Conservation (phyloP, 1,140 invertebrate genomes). For the Venustaconcha ellipsiformis region DNA sequence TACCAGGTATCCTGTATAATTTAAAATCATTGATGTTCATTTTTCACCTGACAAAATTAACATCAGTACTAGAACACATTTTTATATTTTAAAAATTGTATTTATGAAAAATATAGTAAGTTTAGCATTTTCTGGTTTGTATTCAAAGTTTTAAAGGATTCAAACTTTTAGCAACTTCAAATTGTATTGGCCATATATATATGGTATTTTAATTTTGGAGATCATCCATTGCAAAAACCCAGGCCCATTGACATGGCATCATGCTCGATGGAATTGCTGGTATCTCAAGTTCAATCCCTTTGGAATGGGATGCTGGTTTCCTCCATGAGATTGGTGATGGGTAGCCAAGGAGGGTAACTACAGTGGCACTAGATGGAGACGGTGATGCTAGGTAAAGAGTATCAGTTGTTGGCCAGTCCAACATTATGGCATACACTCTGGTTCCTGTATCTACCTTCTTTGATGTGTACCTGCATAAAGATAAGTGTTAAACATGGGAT, state of each 20-base stretch:
- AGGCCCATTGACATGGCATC: constrained; percentile 45
- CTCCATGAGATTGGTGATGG: constrained; percentile 11
- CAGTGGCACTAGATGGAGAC: constrained; percentile 5
- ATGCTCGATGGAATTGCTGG: constrained; percentile 28
- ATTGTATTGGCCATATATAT: too few relatives aligned
- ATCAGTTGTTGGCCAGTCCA: constrained; percentile 24
- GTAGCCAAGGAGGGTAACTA: constrained; percentile 53
- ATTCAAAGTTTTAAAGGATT: too few relatives aligned
- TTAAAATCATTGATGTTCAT: too few relatives aligned
- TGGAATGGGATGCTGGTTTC: neutral
- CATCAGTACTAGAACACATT: too few relatives aligned
- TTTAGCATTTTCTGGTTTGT: too few relatives aligned
- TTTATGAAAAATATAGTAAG: too few relatives aligned
- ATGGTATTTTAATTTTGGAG: too few relatives aligned
- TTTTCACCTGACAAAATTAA: too few relatives aligned
- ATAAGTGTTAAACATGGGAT: too few relatives aligned
- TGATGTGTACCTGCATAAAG: constrained; percentile 26
- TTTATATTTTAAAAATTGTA: too few relatives aligned
- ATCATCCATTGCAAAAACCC: constrained; percentile 25
- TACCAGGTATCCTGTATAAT: too few relatives aligned
- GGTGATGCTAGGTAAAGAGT: constrained; percentile 20
- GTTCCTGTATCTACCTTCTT: constrained; percentile 11
- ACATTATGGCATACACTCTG: constrained; percentile 28
- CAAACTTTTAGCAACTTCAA: too few relatives aligned
- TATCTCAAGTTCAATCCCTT: constrained; percentile 33